Evolutionary conservation across 2,113 vertebrate genomes (phyloP).

Genomic region (Oreotrochilus melanogaster): DNA sequence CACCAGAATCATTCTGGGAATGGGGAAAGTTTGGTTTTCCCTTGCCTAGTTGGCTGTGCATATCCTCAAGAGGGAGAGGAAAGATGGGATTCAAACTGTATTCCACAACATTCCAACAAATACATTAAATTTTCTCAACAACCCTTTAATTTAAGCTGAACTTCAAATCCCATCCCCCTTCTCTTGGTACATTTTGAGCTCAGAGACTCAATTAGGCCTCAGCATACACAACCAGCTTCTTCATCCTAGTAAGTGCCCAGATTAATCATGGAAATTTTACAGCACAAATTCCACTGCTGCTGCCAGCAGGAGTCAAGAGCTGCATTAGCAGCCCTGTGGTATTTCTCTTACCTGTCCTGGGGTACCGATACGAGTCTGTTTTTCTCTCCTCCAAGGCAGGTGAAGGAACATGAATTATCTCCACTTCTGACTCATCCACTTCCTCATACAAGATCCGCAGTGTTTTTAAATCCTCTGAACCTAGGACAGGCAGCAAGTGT

Average conservation of each 20-base stretch:
- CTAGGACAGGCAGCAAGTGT: constrained; percentile 49
- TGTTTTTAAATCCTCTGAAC: constrained; percentile 83
- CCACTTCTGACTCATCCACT: constrained; percentile 95
- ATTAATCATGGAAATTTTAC: neutral
- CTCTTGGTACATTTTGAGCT: neutral
- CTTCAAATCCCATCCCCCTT: neutral
- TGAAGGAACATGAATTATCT: constrained; percentile 95
- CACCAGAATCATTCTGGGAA: neutral
- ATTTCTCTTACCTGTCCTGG: constrained; percentile 86
- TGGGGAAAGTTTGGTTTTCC: neutral
- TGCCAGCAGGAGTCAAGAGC: neutral
- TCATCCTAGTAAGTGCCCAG: neutral
- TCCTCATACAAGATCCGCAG: constrained; percentile 93
- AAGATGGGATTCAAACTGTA: neutral
- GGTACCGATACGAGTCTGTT: constrained; percentile 95
- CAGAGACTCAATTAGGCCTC: neutral
- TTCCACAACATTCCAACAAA: neutral
- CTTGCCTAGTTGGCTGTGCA: neutral
- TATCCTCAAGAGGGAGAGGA: neutral
- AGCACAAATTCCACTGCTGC: neutral
- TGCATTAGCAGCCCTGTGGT: neutral
- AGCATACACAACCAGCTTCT: neutral
- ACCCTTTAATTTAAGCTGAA: neutral
- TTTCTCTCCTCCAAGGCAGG: constrained; percentile 94
- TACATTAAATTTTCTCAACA: neutral